Conservation (phyloP, 2,113 vertebrate genomes). For the Sarotherodon lohbergeri region DNA sequence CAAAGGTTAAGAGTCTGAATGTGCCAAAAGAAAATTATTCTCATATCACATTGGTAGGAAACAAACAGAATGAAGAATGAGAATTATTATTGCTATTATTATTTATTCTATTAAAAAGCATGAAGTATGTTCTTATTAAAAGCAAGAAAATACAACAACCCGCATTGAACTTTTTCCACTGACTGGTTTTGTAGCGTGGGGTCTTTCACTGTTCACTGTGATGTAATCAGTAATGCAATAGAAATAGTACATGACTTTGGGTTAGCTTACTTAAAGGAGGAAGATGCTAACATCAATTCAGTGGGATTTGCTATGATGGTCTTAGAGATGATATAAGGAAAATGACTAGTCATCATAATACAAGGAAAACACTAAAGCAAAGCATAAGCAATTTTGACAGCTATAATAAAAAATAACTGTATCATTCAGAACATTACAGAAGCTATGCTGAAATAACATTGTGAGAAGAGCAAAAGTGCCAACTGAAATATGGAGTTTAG, state of each 20-base stretch:
- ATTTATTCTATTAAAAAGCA: too few relatives aligned
- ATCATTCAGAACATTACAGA: not conserved
- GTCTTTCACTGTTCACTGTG: not conserved
- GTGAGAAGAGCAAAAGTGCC: not conserved
- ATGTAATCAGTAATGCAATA: not conserved
- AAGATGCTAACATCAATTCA: not conserved
- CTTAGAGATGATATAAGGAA: not conserved
- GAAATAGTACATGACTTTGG: not conserved
- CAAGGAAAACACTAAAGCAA: not conserved
- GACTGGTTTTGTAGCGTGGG: not conserved
- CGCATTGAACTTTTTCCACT: not conserved
- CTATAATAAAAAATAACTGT: not conserved
- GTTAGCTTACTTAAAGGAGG: not conserved
- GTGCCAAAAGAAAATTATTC: not conserved
- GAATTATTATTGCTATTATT: not conserved
- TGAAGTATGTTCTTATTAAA: too few relatives aligned
- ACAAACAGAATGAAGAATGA: not conserved
- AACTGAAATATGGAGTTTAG: not conserved
- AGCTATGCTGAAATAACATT: not conserved
- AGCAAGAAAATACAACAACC: too few relatives aligned
- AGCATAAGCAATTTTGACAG: not conserved
- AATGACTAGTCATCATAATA: not conserved
- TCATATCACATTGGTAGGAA: not conserved
- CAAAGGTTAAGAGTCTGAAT: not conserved
- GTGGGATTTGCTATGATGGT: not conserved